Conservation (phyloP, 2,113 vertebrate species). For the Nycticebus coucang region DNA sequence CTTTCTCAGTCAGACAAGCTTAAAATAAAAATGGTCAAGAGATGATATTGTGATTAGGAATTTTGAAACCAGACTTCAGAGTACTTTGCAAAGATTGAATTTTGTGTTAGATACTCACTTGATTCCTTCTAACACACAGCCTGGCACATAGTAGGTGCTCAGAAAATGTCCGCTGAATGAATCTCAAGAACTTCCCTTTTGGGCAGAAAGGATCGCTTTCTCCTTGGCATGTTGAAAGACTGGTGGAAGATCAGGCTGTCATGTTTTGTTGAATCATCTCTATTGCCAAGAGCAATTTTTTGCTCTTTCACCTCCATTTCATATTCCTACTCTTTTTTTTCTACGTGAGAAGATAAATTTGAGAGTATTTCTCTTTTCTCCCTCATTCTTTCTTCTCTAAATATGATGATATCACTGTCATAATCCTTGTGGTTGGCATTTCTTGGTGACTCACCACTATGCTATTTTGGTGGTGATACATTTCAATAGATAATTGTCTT, state of each 20-base stretch:
- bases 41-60: background rate
- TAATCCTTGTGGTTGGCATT: background rate
- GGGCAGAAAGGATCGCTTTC: background rate
- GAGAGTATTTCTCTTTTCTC: background rate
- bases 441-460: slow-evolving; percentile 56
- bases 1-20: background rate
- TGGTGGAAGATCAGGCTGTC: background rate
- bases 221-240: background rate
- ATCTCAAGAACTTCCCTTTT: background rate
- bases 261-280: background rate
- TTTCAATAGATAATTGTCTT: background rate
- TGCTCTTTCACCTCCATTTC: background rate
- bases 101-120: background rate
- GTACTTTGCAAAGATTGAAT: background rate
- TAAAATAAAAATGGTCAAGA: background rate
- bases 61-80: background rate
- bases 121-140: background rate
- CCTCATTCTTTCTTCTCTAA: background rate
- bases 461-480: slow-evolving; percentile 50
- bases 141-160: background rate
- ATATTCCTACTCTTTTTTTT: background rate
- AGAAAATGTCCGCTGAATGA: background rate
- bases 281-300: background rate
- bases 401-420: background rate
- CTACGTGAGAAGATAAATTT: background rate